Evolutionary conservation across 2,888 invertebrate species (phyloP).

Genomic region (Hydraecia micacea): DNA sequence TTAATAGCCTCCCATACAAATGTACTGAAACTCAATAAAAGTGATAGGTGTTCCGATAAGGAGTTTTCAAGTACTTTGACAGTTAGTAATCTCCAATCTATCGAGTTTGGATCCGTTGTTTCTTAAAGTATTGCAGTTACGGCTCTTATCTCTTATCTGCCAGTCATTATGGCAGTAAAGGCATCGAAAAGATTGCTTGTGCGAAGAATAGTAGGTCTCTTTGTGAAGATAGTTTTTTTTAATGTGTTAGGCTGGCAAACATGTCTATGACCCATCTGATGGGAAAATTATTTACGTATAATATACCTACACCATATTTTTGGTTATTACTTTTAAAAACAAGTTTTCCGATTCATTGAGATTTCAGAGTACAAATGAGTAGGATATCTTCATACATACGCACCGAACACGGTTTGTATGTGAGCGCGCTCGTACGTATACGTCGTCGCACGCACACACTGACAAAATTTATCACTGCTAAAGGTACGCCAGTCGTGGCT

Average conservation of each 20-base stretch:
- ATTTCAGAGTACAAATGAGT: too few relatives aligned
- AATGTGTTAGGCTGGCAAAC: not conserved
- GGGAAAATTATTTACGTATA: not conserved
- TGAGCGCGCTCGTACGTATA: too few relatives aligned
- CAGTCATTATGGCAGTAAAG: slow-evolving; percentile 49
- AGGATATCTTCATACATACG: too few relatives aligned
- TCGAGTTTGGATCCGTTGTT: slow-evolving; percentile 57
- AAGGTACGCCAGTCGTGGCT: too few relatives aligned
- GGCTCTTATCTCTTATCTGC: slow-evolving; percentile 53
- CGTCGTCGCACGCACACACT: too few relatives aligned
- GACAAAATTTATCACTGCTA: too few relatives aligned
- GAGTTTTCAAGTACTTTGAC: slow-evolving; percentile 65
- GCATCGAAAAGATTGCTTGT: slow-evolving; percentile 18
- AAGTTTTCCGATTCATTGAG: not conserved
- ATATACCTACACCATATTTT: not conserved
- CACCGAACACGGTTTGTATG: too few relatives aligned
- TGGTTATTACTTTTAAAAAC: not conserved
- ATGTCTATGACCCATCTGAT: not conserved
- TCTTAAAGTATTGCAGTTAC: slow-evolving; percentile 61
- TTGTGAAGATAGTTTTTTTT: slow-evolving; percentile 5
- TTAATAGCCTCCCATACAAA: slow-evolving; percentile 52
- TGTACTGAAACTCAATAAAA: slow-evolving; percentile 64
- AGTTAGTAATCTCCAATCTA: slow-evolving; percentile 64
- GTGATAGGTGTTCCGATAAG: slow-evolving; percentile 58
- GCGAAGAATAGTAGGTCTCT: slow-evolving; percentile 3